Evolutionary conservation across 1,140 invertebrate species (phyloP).

Genomic region (Ephestia elutella): DNA sequence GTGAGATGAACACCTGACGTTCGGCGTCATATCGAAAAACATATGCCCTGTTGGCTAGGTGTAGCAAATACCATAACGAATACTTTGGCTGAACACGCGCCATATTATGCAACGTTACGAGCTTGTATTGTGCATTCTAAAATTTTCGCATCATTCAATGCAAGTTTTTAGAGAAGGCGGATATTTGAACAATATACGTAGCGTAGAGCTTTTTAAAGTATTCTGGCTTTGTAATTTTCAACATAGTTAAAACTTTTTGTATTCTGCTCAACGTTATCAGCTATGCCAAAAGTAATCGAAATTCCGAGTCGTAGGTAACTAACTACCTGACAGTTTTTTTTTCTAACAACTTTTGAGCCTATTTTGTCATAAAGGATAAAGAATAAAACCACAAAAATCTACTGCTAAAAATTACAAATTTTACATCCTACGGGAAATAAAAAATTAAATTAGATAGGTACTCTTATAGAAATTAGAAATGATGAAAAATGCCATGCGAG

Average conservation of each 20-base stretch:
- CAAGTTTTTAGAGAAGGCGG: slow-evolving; percentile 50
- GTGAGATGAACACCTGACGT: slow-evolving; percentile 69
- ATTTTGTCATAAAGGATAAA: too few species aligned
- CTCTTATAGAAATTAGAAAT: too few species aligned
- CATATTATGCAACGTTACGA: slow-evolving; percentile 69
- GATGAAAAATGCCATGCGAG: too few species aligned
- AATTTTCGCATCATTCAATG: slow-evolving; percentile 54
- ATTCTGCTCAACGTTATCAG: too few species aligned
- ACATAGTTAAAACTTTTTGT: background rate
- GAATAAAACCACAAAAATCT: too few species aligned
- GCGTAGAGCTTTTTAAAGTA: background rate
- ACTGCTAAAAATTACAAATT: too few species aligned
- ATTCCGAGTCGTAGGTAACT: too few species aligned
- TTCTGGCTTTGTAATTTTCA: background rate
- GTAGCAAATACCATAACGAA: slow-evolving; percentile 73
- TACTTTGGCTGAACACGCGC: slow-evolving; percentile 69
- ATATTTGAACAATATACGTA: slow-evolving; percentile 21
- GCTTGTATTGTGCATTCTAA: slow-evolving; percentile 62
- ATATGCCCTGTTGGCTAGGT: slow-evolving; percentile 71
- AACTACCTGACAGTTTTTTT: too few species aligned
- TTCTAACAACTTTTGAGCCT: too few species aligned
- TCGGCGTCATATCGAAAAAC: slow-evolving; percentile 68
- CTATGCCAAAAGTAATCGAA: too few species aligned
- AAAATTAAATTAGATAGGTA: too few species aligned
- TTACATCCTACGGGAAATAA: too few species aligned